Conservation (phyloP, 2,797 vertebrate species). For the Erithacus rubecula region DNA sequence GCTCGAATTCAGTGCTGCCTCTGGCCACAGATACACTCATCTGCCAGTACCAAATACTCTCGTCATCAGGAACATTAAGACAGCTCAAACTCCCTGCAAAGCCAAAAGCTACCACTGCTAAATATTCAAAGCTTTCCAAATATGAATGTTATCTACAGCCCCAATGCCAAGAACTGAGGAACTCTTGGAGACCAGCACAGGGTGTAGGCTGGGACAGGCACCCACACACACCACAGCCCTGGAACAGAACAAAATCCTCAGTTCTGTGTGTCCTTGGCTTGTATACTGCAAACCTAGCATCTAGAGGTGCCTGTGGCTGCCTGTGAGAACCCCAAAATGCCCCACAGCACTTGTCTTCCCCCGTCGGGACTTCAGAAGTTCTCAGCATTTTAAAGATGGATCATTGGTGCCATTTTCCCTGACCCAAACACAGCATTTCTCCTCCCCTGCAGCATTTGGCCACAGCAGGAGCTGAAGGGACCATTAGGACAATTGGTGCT, state of each 20-base stretch:
- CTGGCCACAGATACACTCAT: neutral
- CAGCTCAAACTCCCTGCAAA: neutral
- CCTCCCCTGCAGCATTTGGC: neutral
- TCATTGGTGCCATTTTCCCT: neutral
- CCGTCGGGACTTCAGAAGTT: neutral
- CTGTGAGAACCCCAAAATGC: neutral
- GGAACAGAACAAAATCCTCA: neutral
- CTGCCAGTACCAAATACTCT: neutral
- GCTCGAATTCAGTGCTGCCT: fast-evolving
- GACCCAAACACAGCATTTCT: neutral
- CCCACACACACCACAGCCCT: neutral
- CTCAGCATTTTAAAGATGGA: neutral
- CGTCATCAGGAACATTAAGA: neutral
- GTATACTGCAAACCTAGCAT: neutral
- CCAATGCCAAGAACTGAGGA: neutral
- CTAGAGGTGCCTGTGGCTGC: neutral
- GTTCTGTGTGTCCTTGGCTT: neutral
- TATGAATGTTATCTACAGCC: neutral
- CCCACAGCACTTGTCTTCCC: neutral
- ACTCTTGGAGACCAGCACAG: fast-evolving
- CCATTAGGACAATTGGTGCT: neutral
- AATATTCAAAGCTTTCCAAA: neutral
- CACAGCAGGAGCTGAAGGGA: neutral
- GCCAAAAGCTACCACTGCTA: neutral
- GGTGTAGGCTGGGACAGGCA: neutral